Evolutionary conservation across 2,888 invertebrate genomes (phyloP), one percentile per base, ranked within the genome.

Genomic region (Iphiclides podalirius): DNA sequence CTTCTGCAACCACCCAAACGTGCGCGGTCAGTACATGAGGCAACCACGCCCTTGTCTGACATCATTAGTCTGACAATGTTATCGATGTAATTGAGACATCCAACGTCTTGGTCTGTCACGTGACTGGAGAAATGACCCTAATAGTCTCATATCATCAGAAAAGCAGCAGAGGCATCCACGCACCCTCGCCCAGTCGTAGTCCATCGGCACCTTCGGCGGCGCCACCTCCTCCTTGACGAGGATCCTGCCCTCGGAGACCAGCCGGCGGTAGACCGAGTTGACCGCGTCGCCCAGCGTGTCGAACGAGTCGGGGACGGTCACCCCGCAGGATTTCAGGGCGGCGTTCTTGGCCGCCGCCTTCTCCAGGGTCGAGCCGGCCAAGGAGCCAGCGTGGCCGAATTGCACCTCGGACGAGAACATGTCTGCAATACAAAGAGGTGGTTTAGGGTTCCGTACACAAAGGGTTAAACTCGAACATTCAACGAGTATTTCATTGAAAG

Each of bases 151-250:
- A n/a, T n/a, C n/a, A n/a, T n/a, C n/a, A n/a, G n/a, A n/a, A n/a
- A n/a, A n/a, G n/a, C n/a, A n/a, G n/a, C n/a, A n/a, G n/a, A n/a
- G n/a, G n/a, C n/a, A n/a, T 12, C 2, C 7, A 77, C 87, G 76
- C 54, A 92, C 92, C 79, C 96, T 92, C 0, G 99, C 99, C 99
- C 99, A 99, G 55, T 95, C 96, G 80, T 97, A 99, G 81, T 99
- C 99, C 99, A 99, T 99, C 6, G 99, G 99, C n/a, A 99, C 98
- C 12, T 99, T 98, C 1, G 99, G 99, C 26, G 99, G 99, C 7
- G 98, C 97, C 42, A 96, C 92, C 79, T 99, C 99, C 35, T 95
- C 94, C 61, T 93, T 93, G 0, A 97, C 97, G 6, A 95, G 92
- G 63, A 99, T 95, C 45, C 91, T 91, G 31, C 98, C 97, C 12